These are phyloP conservation scores for Phalacrocorax brasilianus DNA, from an alignment of 2,113 vertebrate species.

Conservation along the genomic window DNA sequence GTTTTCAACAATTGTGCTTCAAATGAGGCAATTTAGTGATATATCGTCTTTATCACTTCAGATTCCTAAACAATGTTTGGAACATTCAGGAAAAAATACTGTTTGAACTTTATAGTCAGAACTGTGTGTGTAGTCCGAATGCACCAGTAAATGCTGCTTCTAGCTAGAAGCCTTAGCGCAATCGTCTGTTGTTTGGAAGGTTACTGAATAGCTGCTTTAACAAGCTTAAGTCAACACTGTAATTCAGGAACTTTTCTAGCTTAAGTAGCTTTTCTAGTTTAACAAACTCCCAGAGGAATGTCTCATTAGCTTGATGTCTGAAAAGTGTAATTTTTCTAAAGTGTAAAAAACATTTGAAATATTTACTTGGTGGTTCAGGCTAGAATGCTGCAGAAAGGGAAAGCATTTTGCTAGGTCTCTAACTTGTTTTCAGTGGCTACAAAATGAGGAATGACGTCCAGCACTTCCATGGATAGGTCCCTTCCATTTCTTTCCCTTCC, in stretches of 20 bases:
- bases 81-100: neutral
- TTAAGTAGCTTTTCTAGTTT: neutral
- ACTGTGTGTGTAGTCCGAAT: neutral
- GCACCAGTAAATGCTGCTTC: neutral
- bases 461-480: neutral
- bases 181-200: neutral
- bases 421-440: neutral
- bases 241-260: neutral
- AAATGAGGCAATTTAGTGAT: neutral
- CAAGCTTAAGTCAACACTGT: neutral
- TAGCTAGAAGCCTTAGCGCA: neutral
- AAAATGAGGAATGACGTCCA: neutral
- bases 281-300: neutral
- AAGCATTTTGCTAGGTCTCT: neutral
- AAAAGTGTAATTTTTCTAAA: slow-evolving; percentile 6
- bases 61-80: neutral
- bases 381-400: neutral
- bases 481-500: neutral
- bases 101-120: neutral
- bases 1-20: neutral
- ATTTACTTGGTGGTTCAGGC: neutral
- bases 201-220: neutral
- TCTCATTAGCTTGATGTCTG: neutral
- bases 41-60: neutral
- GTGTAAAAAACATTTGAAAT: neutral